phyloP scores from a whole-genome alignment of 92 coral and sea anemone species.

The Virgularia gustaviana region DNA sequence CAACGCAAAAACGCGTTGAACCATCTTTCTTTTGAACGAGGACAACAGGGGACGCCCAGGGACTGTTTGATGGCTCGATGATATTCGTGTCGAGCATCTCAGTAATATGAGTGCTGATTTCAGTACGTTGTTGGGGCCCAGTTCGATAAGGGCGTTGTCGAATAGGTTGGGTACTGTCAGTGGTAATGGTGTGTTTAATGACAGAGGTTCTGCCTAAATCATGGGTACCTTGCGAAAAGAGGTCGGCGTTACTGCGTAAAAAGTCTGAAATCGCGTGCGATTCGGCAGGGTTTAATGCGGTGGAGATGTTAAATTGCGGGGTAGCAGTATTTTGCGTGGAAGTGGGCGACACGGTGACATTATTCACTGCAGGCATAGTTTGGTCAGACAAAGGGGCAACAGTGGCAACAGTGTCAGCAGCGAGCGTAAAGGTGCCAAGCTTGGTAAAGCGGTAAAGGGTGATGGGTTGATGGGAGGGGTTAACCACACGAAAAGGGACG shows the following conservation, averaged over 20 bases:
- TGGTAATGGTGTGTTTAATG: constrained; percentile 50
- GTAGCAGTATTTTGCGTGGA: not conserved
- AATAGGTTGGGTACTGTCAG: constrained; percentile 36
- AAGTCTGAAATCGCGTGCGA: not conserved
- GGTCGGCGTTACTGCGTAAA: not conserved
- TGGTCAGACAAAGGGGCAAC: constrained; percentile 7
- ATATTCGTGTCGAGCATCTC: constrained; percentile 51
- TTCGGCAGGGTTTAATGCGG: constrained; percentile 18
- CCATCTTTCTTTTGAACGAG: constrained; percentile 59
- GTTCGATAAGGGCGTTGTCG: constrained; percentile 61
- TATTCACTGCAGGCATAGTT: not conserved
- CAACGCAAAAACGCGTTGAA: constrained; percentile 49
- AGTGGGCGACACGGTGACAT: too few species aligned
- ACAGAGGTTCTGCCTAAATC: constrained; percentile 57
- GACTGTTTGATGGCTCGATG: constrained; percentile 58
- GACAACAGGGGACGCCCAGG: constrained; percentile 59
- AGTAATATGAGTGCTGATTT: constrained; percentile 37
- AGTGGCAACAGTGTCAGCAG: constrained; percentile 31
- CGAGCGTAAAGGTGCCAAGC: constrained; percentile 35
- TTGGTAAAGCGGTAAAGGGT: constrained; percentile 32
- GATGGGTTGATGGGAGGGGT: constrained; percentile 42
- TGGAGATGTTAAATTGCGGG: not conserved
- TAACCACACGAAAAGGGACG: constrained; percentile 51
- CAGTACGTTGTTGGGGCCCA: constrained; percentile 46
- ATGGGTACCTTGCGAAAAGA: constrained; percentile 37